Percentiles rank a stretch among this genome's conserved stretches.
These are phyloP conservation scores for Panzeria rudis DNA, from an alignment of 2,888 invertebrate species.

Conservation along the genomic window DNA sequence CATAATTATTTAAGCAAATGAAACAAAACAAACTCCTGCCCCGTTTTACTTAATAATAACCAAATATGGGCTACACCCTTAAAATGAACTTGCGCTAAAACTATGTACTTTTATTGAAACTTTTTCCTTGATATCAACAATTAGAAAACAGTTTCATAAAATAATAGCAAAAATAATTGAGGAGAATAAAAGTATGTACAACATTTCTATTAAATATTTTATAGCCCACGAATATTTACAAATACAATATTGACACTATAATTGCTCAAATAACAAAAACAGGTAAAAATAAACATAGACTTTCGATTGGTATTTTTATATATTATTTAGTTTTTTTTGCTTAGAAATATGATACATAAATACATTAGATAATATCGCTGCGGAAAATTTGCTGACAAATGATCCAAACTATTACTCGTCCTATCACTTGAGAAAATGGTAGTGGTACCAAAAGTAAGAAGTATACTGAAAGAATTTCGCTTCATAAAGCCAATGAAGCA, in stretches of 20 bases:
- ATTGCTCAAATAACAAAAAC: conserved; percentile 30
- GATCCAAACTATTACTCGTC: too few relatives aligned
- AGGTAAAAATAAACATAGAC: background rate
- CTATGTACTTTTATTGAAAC: background rate
- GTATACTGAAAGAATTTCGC: too few relatives aligned
- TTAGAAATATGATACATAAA: too few relatives aligned
- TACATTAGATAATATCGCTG: too few relatives aligned
- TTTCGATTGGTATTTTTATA: too few relatives aligned
- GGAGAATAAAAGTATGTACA: background rate
- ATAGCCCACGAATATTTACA: conserved; percentile 28
- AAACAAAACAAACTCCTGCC: background rate
- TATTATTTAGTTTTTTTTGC: background rate
- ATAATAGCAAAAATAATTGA: background rate
- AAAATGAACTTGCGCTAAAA: background rate
- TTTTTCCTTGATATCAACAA: background rate
- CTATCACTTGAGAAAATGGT: too few relatives aligned
- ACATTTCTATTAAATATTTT: conserved; percentile 44
- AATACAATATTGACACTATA: conserved; percentile 54
- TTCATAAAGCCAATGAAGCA: too few relatives aligned
- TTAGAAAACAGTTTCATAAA: conserved; percentile 6
- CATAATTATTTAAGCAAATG: conserved; percentile 68
- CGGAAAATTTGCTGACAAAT: too few relatives aligned
- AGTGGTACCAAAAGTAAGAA: too few relatives aligned
- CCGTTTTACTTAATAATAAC: background rate
- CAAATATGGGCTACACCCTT: background rate